phyloP scores from a whole-genome alignment of 2,888 invertebrate genomes.

The Bedellia somnulentella region DNA sequence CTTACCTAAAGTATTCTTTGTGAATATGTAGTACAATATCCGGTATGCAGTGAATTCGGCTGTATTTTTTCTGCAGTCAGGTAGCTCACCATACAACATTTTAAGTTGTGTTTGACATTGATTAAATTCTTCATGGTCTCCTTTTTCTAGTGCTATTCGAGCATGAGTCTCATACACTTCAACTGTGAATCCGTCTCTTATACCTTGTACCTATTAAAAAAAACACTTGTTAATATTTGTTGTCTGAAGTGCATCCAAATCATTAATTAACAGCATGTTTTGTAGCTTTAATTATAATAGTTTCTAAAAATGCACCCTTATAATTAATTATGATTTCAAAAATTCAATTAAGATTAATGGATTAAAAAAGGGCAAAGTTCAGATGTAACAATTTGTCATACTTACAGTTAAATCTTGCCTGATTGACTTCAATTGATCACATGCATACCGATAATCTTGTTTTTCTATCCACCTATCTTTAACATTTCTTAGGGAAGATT shows the following conservation, averaged over 20 bases:
- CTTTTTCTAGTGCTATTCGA: slow-evolving; percentile 94
- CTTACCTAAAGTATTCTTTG: slow-evolving; percentile 94
- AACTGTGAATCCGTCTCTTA: slow-evolving; percentile 93
- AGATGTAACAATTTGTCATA: too few species aligned
- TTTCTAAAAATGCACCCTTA: too few species aligned
- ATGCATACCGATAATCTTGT: slow-evolving; percentile 94
- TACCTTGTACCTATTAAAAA: slow-evolving; percentile 82
- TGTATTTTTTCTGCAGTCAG: slow-evolving; percentile 67
- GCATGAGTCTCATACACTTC: slow-evolving; percentile 99
- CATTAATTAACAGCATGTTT: too few species aligned
- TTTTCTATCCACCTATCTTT: slow-evolving; percentile 88
- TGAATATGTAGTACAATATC: slow-evolving; percentile 96
- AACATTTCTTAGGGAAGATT: slow-evolving; percentile 84
- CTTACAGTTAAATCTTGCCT: slow-evolving; percentile 96
- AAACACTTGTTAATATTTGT: too few species aligned
- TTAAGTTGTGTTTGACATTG: slow-evolving; percentile 98
- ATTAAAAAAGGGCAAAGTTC: too few species aligned
- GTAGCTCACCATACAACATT: slow-evolving; percentile 86
- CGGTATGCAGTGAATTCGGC: slow-evolving; percentile 96
- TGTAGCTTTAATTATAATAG: too few species aligned
- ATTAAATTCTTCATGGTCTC: slow-evolving; percentile 99
- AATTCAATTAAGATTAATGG: too few species aligned
- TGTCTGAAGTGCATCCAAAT: too few species aligned
- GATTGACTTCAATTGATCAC: slow-evolving; percentile 98
- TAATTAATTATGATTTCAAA: too few species aligned